These are phyloP conservation scores for Telmatochromis brichardi DNA, from an alignment of 2,113 vertebrate species.

Conservation along the genomic window DNA sequence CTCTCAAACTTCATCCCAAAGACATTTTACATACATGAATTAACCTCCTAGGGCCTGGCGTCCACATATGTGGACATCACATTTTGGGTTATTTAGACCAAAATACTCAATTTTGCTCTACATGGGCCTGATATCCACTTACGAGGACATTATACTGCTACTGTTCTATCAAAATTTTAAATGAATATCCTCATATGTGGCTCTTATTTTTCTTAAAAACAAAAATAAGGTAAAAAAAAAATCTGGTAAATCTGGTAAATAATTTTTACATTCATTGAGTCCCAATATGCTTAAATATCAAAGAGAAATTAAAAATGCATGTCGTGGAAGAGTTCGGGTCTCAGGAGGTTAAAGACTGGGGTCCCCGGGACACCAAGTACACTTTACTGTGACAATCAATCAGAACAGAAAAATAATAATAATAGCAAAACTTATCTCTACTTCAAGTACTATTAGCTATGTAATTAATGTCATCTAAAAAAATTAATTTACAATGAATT, in stretches of 20 bases:
- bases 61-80: neutral
- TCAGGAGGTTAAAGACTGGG: accelerated
- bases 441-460: too few relatives aligned
- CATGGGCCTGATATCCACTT: neutral
- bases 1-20: neutral
- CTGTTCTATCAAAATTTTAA: neutral
- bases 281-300: accelerated
- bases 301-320: neutral
- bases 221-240: neutral
- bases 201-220: neutral
- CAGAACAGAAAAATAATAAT: too few relatives aligned
- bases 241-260: neutral
- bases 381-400: neutral
- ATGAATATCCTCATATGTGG: neutral
- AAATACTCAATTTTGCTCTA: neutral
- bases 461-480: too few relatives aligned
- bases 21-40: neutral
- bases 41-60: neutral
- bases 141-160: neutral
- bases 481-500: too few relatives aligned
- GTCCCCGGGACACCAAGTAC: neutral
- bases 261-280: accelerated
- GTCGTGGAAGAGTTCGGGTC: neutral
- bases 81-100: neutral
- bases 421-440: too few relatives aligned